Percentiles rank a stretch among this genome's conserved stretches.
Conservation (phyloP, 64 coral and sea anemone genomes). For the Cladopsammia gracilis region DNA sequence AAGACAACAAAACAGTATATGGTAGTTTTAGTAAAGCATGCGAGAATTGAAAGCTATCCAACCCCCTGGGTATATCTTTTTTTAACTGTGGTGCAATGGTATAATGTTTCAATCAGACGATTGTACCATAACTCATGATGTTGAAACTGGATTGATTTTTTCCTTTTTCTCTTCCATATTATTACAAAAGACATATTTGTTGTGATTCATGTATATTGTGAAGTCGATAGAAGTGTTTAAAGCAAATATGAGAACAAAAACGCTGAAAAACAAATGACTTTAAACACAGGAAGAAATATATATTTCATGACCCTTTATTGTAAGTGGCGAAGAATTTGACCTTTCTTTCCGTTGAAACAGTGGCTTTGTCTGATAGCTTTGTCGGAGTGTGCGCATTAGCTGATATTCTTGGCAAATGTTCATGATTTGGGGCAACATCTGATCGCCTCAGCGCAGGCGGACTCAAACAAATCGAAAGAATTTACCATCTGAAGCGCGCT, state of each 20-base stretch:
- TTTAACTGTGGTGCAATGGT: background rate
- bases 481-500: background rate
- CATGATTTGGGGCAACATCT: background rate
- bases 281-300: background rate
- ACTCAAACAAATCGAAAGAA: background rate
- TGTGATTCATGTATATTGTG: too few relatives aligned
- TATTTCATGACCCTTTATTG: background rate
- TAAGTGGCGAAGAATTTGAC: background rate
- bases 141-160: background rate
- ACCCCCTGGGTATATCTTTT: background rate
- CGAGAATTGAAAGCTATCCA: background rate
- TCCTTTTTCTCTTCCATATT: background rate
- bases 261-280: background rate
- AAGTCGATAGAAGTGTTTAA: too few relatives aligned
- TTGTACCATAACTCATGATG: background rate
- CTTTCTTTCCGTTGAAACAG: constrained; percentile 10
- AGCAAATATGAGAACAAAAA: background rate
- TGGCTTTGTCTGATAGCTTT: background rate
- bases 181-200: too few relatives aligned
- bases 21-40: background rate
- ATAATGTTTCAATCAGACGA: background rate
- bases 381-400: background rate
- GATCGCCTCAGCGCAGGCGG: background rate
- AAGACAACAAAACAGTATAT: background rate
- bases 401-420: background rate